Conservation (phyloP, 2,888 invertebrate genomes). For the Ectemnius cavifrons region DNA sequence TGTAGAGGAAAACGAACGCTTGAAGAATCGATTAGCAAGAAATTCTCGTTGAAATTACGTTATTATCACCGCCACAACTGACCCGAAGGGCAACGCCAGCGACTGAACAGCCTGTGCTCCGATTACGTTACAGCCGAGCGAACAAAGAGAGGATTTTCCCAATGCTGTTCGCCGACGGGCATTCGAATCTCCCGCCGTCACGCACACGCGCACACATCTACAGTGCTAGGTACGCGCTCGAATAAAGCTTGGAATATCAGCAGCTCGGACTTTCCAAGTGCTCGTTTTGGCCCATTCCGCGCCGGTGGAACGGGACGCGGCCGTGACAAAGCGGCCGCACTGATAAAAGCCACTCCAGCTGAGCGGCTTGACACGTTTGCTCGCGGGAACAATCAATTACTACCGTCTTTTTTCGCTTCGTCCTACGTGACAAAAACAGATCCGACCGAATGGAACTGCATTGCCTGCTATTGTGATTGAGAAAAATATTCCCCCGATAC, state of each 20-base stretch:
- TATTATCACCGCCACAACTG: conserved; percentile 24
- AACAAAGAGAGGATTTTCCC: conserved; percentile 35
- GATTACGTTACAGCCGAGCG: conserved; percentile 33
- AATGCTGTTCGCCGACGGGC: conserved; percentile 8
- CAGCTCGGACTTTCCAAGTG: neutral
- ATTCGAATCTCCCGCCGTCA: conserved; percentile 26
- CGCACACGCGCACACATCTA: too few relatives aligned
- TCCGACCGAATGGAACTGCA: too few relatives aligned
- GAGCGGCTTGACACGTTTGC: conserved; percentile 22
- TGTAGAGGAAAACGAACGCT: too few relatives aligned
- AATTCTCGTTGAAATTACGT: conserved; percentile 22
- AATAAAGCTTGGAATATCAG: neutral
- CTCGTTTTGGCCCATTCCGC: conserved; percentile 2
- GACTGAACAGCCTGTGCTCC: conserved; percentile 22
- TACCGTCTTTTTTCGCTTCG: neutral
- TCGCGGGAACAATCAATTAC: conserved; percentile 29
- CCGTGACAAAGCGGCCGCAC: conserved; percentile 24
- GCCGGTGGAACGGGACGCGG: neutral
- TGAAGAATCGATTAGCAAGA: too few relatives aligned
- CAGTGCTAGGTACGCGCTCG: neutral
- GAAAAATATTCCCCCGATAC: too few relatives aligned
- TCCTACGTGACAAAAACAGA: too few relatives aligned
- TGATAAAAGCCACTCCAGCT: conserved; percentile 35
- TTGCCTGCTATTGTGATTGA: too few relatives aligned
- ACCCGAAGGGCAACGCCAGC: conserved; percentile 12